Evolutionary conservation across 2,797 vertebrate genomes (phyloP).

Genomic region (Spizella passerina): DNA sequence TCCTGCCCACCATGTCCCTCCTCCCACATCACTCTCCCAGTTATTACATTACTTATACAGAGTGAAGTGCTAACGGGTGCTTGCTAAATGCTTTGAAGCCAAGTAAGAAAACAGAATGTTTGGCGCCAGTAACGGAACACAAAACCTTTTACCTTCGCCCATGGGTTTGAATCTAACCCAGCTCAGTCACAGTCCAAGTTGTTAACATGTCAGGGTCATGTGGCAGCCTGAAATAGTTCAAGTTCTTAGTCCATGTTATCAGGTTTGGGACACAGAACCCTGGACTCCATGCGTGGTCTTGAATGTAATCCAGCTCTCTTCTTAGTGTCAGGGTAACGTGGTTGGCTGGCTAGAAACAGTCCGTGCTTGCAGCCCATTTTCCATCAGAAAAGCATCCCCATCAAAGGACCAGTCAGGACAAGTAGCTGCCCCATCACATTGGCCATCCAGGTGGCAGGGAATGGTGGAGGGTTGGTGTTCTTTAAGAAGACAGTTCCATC

Average conservation of each 20-base stretch:
- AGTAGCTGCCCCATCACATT: neutral
- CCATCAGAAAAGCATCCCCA: neutral
- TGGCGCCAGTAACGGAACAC: neutral
- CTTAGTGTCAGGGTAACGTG: neutral
- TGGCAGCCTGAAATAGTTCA: constrained; percentile 34
- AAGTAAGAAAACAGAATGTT: neutral
- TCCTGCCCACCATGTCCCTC: neutral
- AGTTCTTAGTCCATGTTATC: neutral
- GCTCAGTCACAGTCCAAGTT: constrained; percentile 11
- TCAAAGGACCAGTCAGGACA: neutral
- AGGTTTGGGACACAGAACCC: neutral
- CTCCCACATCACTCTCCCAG: neutral
- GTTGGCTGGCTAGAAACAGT: neutral
- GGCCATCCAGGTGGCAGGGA: neutral
- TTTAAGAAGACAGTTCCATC: neutral
- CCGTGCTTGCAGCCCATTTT: neutral
- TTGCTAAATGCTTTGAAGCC: constrained; percentile 22
- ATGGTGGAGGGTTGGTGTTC: neutral
- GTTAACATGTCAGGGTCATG: constrained; percentile 19
- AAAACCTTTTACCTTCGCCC: constrained; percentile 6
- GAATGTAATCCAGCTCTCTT: neutral
- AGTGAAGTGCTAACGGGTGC: neutral
- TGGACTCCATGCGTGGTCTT: neutral
- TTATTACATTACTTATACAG: constrained; percentile 36
- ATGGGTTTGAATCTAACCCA: constrained; percentile 24